These are phyloP conservation scores for Zosterops lateralis DNA, from an alignment of 2,113 vertebrate species.

Conservation along the genomic window DNA sequence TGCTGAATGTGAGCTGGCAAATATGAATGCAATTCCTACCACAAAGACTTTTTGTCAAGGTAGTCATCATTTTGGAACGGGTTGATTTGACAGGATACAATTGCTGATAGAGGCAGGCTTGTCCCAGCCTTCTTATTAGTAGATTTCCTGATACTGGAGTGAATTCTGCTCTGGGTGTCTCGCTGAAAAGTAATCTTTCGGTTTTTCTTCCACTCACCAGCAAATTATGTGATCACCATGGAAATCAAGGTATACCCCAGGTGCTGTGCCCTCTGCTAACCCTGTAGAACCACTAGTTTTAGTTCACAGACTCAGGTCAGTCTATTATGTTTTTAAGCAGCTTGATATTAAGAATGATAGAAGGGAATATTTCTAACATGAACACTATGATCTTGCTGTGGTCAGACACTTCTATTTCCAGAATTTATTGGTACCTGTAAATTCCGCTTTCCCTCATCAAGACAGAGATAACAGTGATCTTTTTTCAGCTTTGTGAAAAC, in stretches of 20 bases:
- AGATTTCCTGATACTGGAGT: neutral
- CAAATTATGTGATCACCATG: neutral
- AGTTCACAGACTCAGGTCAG: neutral
- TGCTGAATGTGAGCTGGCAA: neutral
- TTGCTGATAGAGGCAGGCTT: neutral
- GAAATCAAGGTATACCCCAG: neutral
- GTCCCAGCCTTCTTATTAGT: neutral
- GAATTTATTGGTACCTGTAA: neutral
- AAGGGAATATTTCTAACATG: neutral
- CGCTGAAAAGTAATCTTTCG: neutral
- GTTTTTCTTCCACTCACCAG: neutral
- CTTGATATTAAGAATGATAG: neutral
- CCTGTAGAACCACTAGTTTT: neutral
- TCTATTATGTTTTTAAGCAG: neutral
- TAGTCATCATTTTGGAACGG: neutral
- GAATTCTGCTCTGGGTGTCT: neutral
- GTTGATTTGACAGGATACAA: neutral
- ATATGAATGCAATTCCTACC: neutral
- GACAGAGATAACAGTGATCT: neutral
- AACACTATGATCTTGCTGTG: neutral
- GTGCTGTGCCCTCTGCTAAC: neutral
- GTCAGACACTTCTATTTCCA: neutral
- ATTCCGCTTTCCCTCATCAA: neutral
- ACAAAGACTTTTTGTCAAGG: neutral
- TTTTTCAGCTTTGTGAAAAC: constrained; percentile 9